Evolutionary conservation across 2,797 vertebrate genomes (phyloP).

Genomic region (Spinus pinus): DNA sequence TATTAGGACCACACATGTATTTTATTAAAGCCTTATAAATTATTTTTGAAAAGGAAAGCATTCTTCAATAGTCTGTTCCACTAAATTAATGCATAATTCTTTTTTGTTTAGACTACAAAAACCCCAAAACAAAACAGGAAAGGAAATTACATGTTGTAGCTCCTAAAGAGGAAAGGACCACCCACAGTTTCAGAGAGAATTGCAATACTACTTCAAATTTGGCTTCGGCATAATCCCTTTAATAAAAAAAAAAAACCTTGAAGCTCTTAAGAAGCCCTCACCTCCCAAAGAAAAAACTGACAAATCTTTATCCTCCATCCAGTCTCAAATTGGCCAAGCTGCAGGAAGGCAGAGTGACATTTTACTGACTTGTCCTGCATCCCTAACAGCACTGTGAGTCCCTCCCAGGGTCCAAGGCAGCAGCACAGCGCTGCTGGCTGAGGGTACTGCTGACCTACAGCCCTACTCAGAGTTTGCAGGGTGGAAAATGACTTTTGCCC

Average conservation of each 20-base stretch:
- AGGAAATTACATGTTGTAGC: neutral
- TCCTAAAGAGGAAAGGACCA: conserved; percentile 10
- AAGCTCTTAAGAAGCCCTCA: neutral
- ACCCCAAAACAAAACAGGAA: neutral
- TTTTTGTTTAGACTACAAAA: neutral
- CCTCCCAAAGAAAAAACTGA: neutral
- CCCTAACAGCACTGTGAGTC: neutral
- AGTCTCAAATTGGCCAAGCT: neutral
- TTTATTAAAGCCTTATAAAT: conserved; percentile 1
- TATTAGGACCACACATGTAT: neutral
- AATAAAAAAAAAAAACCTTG: neutral
- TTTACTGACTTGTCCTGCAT: neutral
- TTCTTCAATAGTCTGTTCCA: neutral
- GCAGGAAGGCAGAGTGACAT: neutral
- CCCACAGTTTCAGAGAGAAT: neutral
- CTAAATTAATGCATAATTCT: neutral
- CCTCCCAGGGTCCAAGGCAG: neutral
- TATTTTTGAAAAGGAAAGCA: neutral
- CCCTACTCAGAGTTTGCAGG: neutral
- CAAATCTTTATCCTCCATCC: neutral
- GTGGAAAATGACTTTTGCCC: neutral
- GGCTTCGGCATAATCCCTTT: neutral
- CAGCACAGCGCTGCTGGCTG: neutral
- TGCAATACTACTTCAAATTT: neutral
- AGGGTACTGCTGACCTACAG: neutral